Base-by-base conservation (phyloP, 1,140 invertebrate species). In the Drosophila suzukii region DNA sequence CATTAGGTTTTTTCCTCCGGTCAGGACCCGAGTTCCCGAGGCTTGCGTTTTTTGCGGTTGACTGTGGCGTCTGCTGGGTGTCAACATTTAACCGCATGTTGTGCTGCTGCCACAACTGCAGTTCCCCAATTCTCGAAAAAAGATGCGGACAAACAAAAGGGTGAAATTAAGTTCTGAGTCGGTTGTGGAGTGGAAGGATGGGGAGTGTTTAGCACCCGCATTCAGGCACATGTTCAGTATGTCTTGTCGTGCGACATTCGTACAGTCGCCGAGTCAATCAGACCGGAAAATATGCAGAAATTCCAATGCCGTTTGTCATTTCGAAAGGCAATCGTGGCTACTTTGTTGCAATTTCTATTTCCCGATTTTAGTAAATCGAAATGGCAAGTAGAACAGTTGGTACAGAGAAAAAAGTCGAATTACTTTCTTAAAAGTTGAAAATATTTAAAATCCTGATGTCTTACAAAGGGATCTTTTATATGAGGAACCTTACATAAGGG, bases 31-130 rank as follows among this genome's bases (percentile, higher is more conserved):
- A 47, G 50, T 7, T 34, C 49, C 15, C 15, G 50, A 53, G 24
- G 50, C 36, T 27, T 68, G 65, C 43, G 17, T 70, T 57, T 60
- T 55, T 71, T 84, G 71, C 60, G 54, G 73, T 77, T 57, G 34
- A n/a, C 62, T 80, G 70, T 81, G 81, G 82, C 78, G 82, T 85
- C 82, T 86, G 82, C 82, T 85, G 74, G 70, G 79, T 86, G 82
- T 85, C 82, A 85, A 85, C 71, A 66, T 72, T 71, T 49, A 81
- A 75, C 74, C 77, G 60, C 63, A 84, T 75, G 72, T 67, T 75
- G 73, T 51, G 27, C 49, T 13, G 49, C 49, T 51, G 49, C 47
- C 41, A 51, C 49, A 51, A 51, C 49, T 68, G 51, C 67, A 72
- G 15, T 51, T 61, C 15, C 68, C 39, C 39, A 73, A 46, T 53